Evolutionary conservation across 2,797 vertebrate species (phyloP).

Genomic region (Spheniscus humboldti): DNA sequence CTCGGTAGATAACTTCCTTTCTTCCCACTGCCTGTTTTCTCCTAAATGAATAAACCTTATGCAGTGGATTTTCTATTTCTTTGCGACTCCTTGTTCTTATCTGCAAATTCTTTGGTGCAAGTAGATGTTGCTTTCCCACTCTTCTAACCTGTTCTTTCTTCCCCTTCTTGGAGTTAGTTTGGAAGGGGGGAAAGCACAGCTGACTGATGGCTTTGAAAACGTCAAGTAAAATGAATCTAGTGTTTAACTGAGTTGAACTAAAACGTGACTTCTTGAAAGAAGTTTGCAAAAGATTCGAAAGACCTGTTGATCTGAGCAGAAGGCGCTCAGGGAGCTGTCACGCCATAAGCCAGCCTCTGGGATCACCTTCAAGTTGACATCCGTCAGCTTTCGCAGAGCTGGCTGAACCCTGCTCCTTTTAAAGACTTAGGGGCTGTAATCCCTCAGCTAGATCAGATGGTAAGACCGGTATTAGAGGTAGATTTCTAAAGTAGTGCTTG

Average conservation of each 20-base stretch:
- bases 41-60: not conserved
- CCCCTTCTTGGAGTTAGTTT: not conserved
- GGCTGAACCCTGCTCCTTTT: conserved; percentile 3
- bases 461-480: not conserved
- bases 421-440: not conserved
- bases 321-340: conserved; percentile 1
- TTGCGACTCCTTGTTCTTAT: not conserved
- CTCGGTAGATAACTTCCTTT: not conserved
- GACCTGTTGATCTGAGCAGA: conserved; percentile 31
- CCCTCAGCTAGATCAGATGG: not conserved
- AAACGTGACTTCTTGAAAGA: conserved; percentile 17
- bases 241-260: not conserved
- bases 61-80: not conserved
- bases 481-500: not conserved
- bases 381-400: not conserved
- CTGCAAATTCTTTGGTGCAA: not conserved
- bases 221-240: not conserved
- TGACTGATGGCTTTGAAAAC: not conserved
- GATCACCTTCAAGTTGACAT: conserved; percentile 39
- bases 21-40: not conserved
- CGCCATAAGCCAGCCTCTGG: not conserved
- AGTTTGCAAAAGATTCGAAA: conserved; percentile 8
- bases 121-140: not conserved
- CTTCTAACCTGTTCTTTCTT: not conserved
- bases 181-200: not conserved